Percentiles rank a stretch among this genome's conserved stretches.
Conservation (phyloP, 2,113 vertebrate genomes). For the Perca flavescens region DNA sequence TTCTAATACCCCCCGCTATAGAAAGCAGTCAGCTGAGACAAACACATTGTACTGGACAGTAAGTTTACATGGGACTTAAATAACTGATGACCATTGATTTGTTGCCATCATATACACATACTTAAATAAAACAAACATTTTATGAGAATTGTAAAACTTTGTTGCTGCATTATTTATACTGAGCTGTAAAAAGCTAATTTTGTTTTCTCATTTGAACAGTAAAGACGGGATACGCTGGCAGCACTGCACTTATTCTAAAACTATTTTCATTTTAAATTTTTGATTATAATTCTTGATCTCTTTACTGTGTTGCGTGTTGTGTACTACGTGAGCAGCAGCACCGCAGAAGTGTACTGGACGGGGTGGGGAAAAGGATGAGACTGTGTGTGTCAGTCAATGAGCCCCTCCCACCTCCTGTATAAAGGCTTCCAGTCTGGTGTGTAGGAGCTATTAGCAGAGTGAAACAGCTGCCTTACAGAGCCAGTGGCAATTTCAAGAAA, state of each 20-base stretch:
- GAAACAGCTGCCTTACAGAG: conserved; percentile 82
- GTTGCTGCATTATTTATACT: background rate
- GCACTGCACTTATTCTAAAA: background rate
- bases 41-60: conserved; percentile 6
- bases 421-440: conserved; percentile 83
- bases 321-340: conserved; percentile 22
- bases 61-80: conserved; percentile 7
- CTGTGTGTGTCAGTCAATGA: conserved; percentile 64
- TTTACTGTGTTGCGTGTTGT: conserved; percentile 19
- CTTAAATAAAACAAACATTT: conserved; percentile 7
- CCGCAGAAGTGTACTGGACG: conserved; percentile 27
- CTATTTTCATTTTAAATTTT: conserved; percentile 6
- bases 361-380: conserved; percentile 74
- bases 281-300: conserved; percentile 6
- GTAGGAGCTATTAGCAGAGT: conserved; percentile 87
- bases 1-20: background rate
- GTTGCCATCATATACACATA: background rate
- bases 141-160: background rate
- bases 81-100: conserved; percentile 2
- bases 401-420: conserved; percentile 86
- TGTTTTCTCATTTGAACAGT: background rate
- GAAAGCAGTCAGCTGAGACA: conserved; percentile 5
- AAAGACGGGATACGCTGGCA: background rate
- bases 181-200: background rate
- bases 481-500: conserved; percentile 76